Percentiles rank a stretch among this genome's conserved stretches.
phyloP scores from a whole-genome alignment of 1,140 invertebrate species.

The Glossosoma conforme region DNA sequence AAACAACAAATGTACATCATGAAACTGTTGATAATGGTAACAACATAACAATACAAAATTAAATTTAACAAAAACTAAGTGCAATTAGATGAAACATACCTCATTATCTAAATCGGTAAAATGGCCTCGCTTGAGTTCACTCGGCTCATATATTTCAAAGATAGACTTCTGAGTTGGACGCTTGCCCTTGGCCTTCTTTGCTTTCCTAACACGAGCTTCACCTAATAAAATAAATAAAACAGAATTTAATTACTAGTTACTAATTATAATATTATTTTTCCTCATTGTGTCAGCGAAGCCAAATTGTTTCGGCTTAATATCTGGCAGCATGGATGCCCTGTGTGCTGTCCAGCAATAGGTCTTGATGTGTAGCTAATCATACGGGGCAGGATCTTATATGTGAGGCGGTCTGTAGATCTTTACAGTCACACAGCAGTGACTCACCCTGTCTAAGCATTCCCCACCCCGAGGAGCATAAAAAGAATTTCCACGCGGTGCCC shows the following conservation, averaged over 20 bases:
- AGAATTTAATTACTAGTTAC: constrained; percentile 4
- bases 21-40: background rate
- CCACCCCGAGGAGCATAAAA: too few relatives aligned
- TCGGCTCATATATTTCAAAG: constrained; percentile 95
- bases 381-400: too few relatives aligned
- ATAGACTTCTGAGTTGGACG: constrained; percentile 85
- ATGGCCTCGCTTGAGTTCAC: constrained; percentile 92
- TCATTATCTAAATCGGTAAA: constrained; percentile 94
- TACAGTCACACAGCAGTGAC: too few relatives aligned
- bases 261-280: background rate
- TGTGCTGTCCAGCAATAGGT: too few relatives aligned
- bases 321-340: too few relatives aligned
- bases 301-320: too few relatives aligned
- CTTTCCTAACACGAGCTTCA: constrained; percentile 36
- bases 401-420: too few relatives aligned
- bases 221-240: constrained; percentile 20
- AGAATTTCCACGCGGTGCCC: too few relatives aligned
- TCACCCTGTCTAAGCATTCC: too few relatives aligned
- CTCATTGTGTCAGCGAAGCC: too few relatives aligned
- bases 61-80: background rate
- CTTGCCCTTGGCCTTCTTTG: constrained; percentile 67
- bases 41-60: background rate
- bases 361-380: too few relatives aligned
- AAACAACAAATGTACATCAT: background rate
- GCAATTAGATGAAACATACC: constrained; percentile 41